These are phyloP conservation scores for Bolinopsis microptera DNA, from an alignment of 37 sponge, comb jelly and placozoan species.

Conservation along the genomic window DNA sequence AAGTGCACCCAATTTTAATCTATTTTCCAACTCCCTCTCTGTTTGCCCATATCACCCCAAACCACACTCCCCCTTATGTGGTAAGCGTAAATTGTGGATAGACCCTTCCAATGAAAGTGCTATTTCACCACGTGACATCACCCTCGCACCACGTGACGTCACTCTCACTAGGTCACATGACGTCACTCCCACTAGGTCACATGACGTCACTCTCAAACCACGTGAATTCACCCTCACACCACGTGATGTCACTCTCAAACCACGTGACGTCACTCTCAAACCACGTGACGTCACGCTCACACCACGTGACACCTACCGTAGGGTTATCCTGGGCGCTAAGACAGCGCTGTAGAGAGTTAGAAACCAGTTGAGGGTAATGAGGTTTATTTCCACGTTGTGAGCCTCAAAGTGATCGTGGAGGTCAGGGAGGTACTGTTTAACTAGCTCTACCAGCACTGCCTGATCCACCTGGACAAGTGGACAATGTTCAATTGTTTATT, in stretches of 20 bases:
- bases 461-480: slow-evolving; percentile 71
- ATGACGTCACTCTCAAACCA: background rate
- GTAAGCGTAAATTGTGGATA: too few species aligned
- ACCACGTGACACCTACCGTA: background rate
- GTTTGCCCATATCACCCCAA: too few species aligned
- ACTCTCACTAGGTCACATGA: background rate
- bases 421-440: slow-evolving; percentile 13
- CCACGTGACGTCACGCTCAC: background rate
- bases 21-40: too few species aligned
- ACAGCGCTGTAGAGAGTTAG: slow-evolving; percentile 68
- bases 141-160: background rate
- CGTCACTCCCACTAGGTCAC: background rate
- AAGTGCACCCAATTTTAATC: too few species aligned
- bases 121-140: background rate
- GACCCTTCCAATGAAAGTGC: too few species aligned
- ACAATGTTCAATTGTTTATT: background rate
- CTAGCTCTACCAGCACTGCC: slow-evolving; percentile 33
- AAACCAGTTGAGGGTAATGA: slow-evolving; percentile 70
- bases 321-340: slow-evolving; percentile 24
- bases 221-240: background rate
- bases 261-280: background rate
- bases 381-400: slow-evolving; percentile 62
- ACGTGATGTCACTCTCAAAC: background rate
- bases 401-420: slow-evolving; percentile 36
- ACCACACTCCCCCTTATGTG: too few species aligned